Evolutionary conservation across 1,140 invertebrate species (phyloP), one percentile per base, ranked within the genome.

Genomic region (Cryptotermes secundus): DNA sequence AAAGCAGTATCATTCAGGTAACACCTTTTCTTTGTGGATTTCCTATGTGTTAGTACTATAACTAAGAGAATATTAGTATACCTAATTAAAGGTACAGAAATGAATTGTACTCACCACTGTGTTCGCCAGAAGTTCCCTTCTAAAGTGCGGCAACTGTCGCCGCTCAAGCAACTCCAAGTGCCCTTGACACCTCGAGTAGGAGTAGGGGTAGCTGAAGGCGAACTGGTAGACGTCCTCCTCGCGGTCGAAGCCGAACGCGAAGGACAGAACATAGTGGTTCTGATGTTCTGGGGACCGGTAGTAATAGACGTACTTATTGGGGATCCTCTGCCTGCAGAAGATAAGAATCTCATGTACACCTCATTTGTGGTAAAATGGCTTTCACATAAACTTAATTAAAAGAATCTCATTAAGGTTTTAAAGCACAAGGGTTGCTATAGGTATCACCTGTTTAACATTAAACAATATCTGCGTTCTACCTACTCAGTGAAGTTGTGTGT

Each of bases 191-290:
- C 96, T 92, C 1, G 96, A 96, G 90, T 99, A 99, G 2, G 97
- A 97, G 89, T 99, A 99, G 0, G 98, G 98, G 87, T 95, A 97
- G 19, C 95, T 95, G 87, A 99, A 93, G 1, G 96, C 93, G 91
- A 99, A 99, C 88, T 99, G 97, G 88, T 98, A 99, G 3, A 97
- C 93, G 87, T 96, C 96, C 87, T 98, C 97, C 89, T 99, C 97
- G 81, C 93, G 93, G 90, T 99, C 98, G 88, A 99, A 99, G 34
- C 94, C 95, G 89, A 99, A 99, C 0, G 96, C 95, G 89, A 99
- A 96, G 86, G 97, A 98, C 34, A 99, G 92, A 12, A 99, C 95
- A 88, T 98, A 97, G 85, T 98, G 96, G 83, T 97, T 95, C 84
- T 95, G 94, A 89, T 99, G 98, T 85, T 96, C 93, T 22, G 95